Conservation (phyloP, 2,797 vertebrate genomes). For the Ceyx erithaca region DNA sequence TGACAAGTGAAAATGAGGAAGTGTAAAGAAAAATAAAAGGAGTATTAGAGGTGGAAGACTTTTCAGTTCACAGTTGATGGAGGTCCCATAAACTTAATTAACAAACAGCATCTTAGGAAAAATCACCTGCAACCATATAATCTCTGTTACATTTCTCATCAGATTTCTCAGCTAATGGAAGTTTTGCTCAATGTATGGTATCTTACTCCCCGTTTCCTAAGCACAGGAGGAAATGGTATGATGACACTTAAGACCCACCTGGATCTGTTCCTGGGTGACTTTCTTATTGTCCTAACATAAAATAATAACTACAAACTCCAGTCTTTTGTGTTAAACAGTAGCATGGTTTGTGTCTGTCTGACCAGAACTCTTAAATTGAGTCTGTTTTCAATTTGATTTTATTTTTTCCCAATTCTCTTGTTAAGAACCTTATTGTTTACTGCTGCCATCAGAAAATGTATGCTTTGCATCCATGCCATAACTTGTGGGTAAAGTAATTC, state of each 20-base stretch:
- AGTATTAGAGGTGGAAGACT: constrained; percentile 65
- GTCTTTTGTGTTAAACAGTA: background rate
- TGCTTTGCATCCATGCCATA: background rate
- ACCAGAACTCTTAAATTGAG: background rate
- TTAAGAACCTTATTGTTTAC: background rate
- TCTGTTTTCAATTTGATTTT: background rate
- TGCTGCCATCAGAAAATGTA: background rate
- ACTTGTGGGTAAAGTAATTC: background rate
- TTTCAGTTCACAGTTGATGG: constrained; percentile 44
- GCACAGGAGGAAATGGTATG: background rate
- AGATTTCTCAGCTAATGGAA: background rate
- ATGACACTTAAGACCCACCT: too few species aligned
- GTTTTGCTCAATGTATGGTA: background rate
- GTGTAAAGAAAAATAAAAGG: constrained; percentile 51
- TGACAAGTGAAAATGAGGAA: constrained; percentile 78
- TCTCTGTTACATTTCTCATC: constrained; percentile 27
- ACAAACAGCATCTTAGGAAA: constrained; percentile 56
- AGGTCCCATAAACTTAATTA: constrained; percentile 68
- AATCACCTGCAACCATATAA: constrained; percentile 3
- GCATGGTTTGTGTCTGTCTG: background rate
- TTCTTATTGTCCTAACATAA: background rate
- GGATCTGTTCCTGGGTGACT: too few species aligned
- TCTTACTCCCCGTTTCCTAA: background rate
- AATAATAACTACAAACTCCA: background rate
- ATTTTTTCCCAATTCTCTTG: background rate